Base-by-base conservation (phyloP, 2,888 invertebrate species). In the Agonopterix subpropinquella region DNA sequence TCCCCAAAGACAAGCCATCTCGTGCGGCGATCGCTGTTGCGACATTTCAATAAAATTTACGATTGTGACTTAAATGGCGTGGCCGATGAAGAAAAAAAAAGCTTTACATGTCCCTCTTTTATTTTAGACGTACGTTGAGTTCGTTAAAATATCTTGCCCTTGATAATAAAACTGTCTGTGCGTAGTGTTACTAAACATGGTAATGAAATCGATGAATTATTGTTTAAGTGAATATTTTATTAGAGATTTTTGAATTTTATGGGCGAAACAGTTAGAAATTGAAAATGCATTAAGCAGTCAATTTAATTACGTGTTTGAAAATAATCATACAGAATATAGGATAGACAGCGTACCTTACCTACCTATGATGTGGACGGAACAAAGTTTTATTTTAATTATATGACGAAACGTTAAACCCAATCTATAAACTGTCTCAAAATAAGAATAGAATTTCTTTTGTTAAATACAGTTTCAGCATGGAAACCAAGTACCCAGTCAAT, bases 11-110 rank as follows among this genome's bases (percentile, higher is more conserved):
- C 82, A 81, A 82, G 83, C 75, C 81, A 85, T 86, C 85, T 86
- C 82, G 79, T 75, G 76, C 83, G 76, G 81, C 81, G 84, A 87
- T 87, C 85, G 80, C 73, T 80, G 82, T 80, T 78, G 80, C 81
- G 85, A 86, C 87, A 83, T 86, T 87, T 88, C 86, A 87, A 88
- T 88, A 87, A 87, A 87, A 88, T 87, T 88, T 87, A 87, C 87
- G 87, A 84, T 86, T 82, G 76, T 83, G 84, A 85, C 87, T 87
- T 81, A 85, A 87, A 85, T 84, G 81, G 83, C 80, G 78, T 81
- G 80, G 80, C 74, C 79, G 73, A 79, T 78, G 79, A 77, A 82
- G 78, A 83, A 13, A 82, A 83, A 64, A 85, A 78, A 75, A 11
- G 42, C 42, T 69, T 68, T 67, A 79, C 79, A 74, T 82, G 78